phyloP scores from a whole-genome alignment of 1,140 invertebrate species.

The Spodoptera frugiperda region DNA sequence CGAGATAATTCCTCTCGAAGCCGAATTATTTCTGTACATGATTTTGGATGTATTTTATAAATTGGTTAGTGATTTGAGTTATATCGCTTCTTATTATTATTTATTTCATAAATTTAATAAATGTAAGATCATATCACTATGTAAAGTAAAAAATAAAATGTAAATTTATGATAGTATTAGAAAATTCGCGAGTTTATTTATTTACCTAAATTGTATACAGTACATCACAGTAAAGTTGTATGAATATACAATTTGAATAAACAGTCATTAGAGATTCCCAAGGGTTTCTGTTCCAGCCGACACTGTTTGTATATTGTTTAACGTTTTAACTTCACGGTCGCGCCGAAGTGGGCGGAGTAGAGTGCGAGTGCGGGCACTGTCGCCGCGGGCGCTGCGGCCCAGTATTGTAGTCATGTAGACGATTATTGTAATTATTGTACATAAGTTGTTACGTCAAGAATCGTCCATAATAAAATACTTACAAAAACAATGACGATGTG shows the following conservation, averaged over 20 bases:
- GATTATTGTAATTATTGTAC: constrained; percentile 74
- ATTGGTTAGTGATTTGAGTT: constrained; percentile 63
- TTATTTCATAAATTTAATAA: constrained; percentile 52
- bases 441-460: constrained; percentile 75
- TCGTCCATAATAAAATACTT: constrained; percentile 67
- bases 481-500: constrained; percentile 36
- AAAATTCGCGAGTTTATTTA: constrained; percentile 49
- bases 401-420: constrained; percentile 42
- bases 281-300: constrained; percentile 30
- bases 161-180: constrained; percentile 47
- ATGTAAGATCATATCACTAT: constrained; percentile 61
- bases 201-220: constrained; percentile 47
- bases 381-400: background rate
- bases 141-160: constrained; percentile 50
- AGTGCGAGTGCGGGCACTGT: background rate
- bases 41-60: constrained; percentile 50
- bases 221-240: constrained; percentile 54
- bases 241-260: constrained; percentile 37
- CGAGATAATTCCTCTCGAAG: constrained; percentile 60
- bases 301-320: constrained; percentile 41
- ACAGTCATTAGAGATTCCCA: constrained; percentile 19
- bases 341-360: background rate
- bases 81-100: constrained; percentile 39
- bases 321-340: constrained; percentile 16
- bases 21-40: constrained; percentile 69